Conservation (phyloP, 2,113 vertebrate species). For the Archilochus colubris region DNA sequence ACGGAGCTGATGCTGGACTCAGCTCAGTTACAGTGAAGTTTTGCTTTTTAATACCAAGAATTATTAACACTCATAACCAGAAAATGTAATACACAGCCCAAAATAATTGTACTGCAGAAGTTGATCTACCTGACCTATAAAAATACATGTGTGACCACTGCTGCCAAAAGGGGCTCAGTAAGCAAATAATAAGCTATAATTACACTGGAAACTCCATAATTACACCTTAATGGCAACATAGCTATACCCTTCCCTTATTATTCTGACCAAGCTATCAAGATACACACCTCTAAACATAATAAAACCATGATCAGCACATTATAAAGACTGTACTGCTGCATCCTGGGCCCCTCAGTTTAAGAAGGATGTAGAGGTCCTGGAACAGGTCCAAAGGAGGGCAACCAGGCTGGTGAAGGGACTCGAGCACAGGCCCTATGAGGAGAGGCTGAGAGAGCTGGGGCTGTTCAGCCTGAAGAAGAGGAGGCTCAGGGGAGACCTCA, state of each 20-base stretch:
- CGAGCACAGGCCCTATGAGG: too few species aligned
- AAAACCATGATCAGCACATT: not conserved
- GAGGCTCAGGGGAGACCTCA: too few species aligned
- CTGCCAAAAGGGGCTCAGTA: not conserved
- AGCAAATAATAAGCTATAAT: conserved; percentile 36
- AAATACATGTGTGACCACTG: not conserved
- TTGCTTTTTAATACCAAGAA: not conserved
- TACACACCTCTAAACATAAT: not conserved
- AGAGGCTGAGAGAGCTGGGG: too few species aligned
- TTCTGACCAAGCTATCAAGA: not conserved
- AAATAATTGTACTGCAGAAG: not conserved
- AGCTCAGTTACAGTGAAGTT: not conserved
- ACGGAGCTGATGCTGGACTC: not conserved
- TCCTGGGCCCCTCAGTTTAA: too few species aligned
- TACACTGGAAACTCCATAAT: not conserved
- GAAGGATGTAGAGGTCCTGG: too few species aligned
- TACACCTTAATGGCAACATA: not conserved
- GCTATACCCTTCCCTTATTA: not conserved
- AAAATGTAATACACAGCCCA: not conserved
- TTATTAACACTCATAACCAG: not conserved
- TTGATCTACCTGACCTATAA: not conserved
- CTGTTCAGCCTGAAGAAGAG: too few species aligned
- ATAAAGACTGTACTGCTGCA: not conserved
- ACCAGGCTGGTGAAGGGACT: too few species aligned
- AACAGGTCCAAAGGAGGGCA: too few species aligned